Base-by-base conservation (phyloP, 2,888 invertebrate genomes). In the Phoenoteleia sp. region DNA sequence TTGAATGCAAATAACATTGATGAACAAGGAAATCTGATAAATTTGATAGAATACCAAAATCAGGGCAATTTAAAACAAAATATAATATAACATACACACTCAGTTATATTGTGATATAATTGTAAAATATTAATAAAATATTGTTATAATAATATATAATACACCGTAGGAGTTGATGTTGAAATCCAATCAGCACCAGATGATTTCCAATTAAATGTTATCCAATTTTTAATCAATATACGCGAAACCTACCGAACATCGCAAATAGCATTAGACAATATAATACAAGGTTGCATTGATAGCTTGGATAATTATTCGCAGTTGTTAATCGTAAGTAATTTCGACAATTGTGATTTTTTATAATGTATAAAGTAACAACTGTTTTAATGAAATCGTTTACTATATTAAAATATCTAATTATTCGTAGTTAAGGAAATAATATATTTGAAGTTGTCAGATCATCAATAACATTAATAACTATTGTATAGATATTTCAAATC, bases 161-260 rank as follows among this genome's bases (percentile, higher is more conserved):
- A n/a, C n/a, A n/a, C n/a, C n/a, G n/a, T n/a, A n/a, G n/a, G n/a
- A n/a, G n/a, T n/a, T 39, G 39, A 13, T 39, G n/a, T 39, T 2
- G 21, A 67, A 21, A 47, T 49, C 21, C 17, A 15, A 6, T 13
- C 21, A 25, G 23, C 21, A 15, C 11, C 25, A 15, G 36, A 52
- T 1, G 3, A 15, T 33, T 25, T 67, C 2, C 49, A 49, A 23
- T 54, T 67, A 36, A 21, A 39, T 6, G 7, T 67, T 27, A 52
- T 52, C 2, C 52, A 52, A 15, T 67, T 67, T 49, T 13, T 67
- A 0, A 13, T 67, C 0, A 52, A 52, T n/a, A 9, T 52, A 1
- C 49, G 67, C 15, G 52, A 67, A 52, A 67, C 52, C 1, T 67
- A 33, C 7, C 15, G 45, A 45, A 64, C 45, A 0, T 64, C 62